Conservation (phyloP, 2,888 invertebrate genomes). For the Pseudococcus jackbeardsleyi region DNA sequence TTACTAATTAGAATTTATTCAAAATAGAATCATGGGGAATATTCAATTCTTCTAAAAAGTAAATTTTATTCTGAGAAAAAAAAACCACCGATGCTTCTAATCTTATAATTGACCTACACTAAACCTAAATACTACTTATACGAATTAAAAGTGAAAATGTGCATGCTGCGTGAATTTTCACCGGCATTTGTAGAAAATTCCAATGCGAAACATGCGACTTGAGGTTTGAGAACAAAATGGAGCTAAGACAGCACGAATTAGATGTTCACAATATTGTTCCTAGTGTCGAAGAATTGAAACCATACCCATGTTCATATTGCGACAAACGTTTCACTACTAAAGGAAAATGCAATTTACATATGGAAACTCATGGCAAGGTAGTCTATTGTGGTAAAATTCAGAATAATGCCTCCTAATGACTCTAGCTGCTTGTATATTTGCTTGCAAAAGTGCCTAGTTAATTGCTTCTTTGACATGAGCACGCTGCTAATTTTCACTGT, state of each 20-base stretch:
- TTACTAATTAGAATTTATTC: too few relatives aligned
- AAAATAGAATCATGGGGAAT: too few relatives aligned
- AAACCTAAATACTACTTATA: too few relatives aligned
- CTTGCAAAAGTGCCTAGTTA: neutral
- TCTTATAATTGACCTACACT: too few relatives aligned
- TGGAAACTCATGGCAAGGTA: constrained; percentile 67
- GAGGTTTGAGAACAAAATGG: constrained; percentile 57
- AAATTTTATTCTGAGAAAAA: too few relatives aligned
- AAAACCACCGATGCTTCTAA: too few relatives aligned
- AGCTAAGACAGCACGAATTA: constrained; percentile 58
- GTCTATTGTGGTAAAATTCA: neutral
- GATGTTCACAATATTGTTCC: constrained; percentile 60
- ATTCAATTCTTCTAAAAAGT: too few relatives aligned
- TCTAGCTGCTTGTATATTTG: neutral
- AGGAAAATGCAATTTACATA: constrained; percentile 67
- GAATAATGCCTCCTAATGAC: neutral
- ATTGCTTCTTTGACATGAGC: too few relatives aligned
- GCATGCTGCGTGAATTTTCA: too few relatives aligned
- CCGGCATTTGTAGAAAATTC: constrained; percentile 38
- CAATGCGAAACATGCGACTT: constrained; percentile 57
- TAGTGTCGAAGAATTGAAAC: constrained; percentile 56
- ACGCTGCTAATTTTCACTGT: too few relatives aligned
- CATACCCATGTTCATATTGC: constrained; percentile 66
- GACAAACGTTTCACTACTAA: constrained; percentile 67
- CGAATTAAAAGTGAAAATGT: too few relatives aligned